Base-by-base conservation (phyloP, 2,797 vertebrate genomes). In the Gymnothorax javanicus region DNA sequence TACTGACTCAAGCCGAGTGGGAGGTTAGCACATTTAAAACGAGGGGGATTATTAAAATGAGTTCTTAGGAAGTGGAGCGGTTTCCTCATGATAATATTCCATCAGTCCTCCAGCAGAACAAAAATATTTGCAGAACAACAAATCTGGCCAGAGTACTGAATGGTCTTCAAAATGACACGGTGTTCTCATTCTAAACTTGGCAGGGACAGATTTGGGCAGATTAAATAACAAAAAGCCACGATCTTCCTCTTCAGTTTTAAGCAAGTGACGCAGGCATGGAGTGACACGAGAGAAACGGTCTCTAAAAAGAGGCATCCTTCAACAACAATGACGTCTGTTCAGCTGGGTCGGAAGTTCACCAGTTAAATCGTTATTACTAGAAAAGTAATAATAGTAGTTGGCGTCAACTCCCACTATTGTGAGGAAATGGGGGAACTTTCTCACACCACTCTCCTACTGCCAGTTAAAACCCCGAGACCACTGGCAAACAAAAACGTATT, bases 81-180 rank as follows among this genome's bases (percentile, higher is more conserved):
- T 95, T 93, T 79, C 54, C 73, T 79, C 50, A 84, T 91, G 90
- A 93, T 91, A 92, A 95, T 93, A 54, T 79, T 79, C 50, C 7
- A 93, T 94, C 94, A 94, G 91, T 91, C 91, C 91, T 43, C 33
- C 33, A 43, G 33, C 92, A 92, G 92, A 94, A 93, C 91, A 94
- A 92, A 91, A 90, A 90, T 91, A 94, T 93, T 93, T 92, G 50
- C 33, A 50, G 90, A 88, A 88, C 90, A 89, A 90, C 90, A 90
- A 23, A 60, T 62, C 33, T 62, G 75, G 20, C 43, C 58, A 43
- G 17, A 25, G 27, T 64, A n/a, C 13, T 43, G 7, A 17, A n/a
- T 88, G 88, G 82, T 91, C 59, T 69, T 90, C 87, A 82, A 90
- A 50, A 25, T 90, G 87, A 89, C 81, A 7, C 56, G 88, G 93